phyloP scores from a whole-genome alignment of 1,140 invertebrate species.

The Drosophila varians region DNA sequence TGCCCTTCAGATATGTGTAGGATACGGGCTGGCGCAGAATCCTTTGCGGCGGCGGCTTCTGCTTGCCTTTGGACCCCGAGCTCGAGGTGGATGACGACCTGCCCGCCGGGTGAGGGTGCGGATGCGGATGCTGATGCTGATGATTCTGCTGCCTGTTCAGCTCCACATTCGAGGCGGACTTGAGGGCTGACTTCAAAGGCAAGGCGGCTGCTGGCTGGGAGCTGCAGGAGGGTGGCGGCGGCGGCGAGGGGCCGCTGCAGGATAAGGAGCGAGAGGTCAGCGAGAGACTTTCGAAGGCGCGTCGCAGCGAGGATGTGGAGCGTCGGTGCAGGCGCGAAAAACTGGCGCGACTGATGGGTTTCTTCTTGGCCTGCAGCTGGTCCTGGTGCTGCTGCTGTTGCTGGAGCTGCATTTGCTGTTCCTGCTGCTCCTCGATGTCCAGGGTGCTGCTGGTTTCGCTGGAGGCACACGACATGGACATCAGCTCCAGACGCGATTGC shows the following conservation, averaged over 20 bases:
- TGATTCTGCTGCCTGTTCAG: conserved; percentile 55
- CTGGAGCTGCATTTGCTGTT: conserved; percentile 14
- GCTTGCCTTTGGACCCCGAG: conserved; percentile 63
- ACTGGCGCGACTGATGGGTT: conserved; percentile 61
- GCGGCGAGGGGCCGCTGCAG: conserved; percentile 85
- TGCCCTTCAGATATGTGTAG: conserved; percentile 90
- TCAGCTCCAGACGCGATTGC: conserved; percentile 77
- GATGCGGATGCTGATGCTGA: conserved; percentile 15
- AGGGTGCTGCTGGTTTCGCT: conserved; percentile 86
- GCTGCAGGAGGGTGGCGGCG: conserved; percentile 27
- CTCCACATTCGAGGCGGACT: conserved; percentile 69
- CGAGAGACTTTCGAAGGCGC: conserved; percentile 88
- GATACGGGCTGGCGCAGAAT: conserved; percentile 90
- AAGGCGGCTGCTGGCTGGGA: conserved; percentile 15
- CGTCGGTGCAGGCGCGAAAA: conserved; percentile 86
- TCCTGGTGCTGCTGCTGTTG: conserved; percentile 45
- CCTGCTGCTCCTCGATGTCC: conserved; percentile 69
- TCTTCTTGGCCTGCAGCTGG: conserved; percentile 40
- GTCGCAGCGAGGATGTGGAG: conserved; percentile 87
- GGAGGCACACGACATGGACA: conserved; percentile 85
- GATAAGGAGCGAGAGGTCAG: conserved; percentile 87
- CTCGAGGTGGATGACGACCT: conserved; percentile 30
- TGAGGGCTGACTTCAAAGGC: conserved; percentile 74
- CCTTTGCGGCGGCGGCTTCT: conserved; percentile 86
- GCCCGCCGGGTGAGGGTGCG: conserved; percentile 6